A percentile compares a stretch with the other conserved stretches of the same genome.
These are phyloP conservation scores for Alexandromys fortis DNA, from an alignment of 2,113 vertebrate genomes.

Conservation along the genomic window DNA sequence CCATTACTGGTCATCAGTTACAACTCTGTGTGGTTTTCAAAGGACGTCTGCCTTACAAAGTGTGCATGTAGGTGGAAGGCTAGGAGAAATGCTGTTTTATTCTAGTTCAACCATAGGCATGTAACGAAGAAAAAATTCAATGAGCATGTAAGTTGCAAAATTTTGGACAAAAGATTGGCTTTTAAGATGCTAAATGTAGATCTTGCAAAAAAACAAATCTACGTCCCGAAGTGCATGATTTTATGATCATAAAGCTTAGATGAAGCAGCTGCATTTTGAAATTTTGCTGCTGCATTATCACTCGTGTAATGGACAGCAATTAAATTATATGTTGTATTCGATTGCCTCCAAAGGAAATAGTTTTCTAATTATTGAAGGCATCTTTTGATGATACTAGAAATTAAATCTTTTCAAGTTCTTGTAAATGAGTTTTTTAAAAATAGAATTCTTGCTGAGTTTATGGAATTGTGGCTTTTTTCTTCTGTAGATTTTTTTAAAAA, in stretches of 20 bases:
- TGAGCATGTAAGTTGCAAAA: background rate
- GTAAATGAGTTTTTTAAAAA: constrained; percentile 69
- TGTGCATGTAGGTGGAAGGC: fast-evolving
- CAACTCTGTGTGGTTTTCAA: fast-evolving
- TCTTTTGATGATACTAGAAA: constrained; percentile 73
- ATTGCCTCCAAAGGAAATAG: constrained; percentile 69
- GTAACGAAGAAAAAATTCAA: background rate
- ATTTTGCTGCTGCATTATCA: background rate
- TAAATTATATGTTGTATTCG: constrained; percentile 21
- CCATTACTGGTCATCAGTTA: background rate
- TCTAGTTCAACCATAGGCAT: background rate
- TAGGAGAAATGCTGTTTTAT: background rate
- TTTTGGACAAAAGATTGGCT: constrained; percentile 13
- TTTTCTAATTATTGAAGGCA: constrained; percentile 74
- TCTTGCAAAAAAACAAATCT: constrained; percentile 18
- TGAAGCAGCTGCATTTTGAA: constrained; percentile 62
- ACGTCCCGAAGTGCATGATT: background rate
- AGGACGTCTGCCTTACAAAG: fast-evolving
- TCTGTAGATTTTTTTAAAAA: background rate
- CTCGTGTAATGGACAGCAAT: constrained; percentile 54
- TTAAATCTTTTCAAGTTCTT: constrained; percentile 78
- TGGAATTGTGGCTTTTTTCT: constrained; percentile 31
- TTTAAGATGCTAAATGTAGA: constrained; percentile 45
- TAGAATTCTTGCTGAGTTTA: constrained; percentile 75
- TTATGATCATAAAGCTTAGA: background rate